phyloP scores from a whole-genome alignment of 2,113 vertebrate genomes.

The Lophotis ruficrista region DNA sequence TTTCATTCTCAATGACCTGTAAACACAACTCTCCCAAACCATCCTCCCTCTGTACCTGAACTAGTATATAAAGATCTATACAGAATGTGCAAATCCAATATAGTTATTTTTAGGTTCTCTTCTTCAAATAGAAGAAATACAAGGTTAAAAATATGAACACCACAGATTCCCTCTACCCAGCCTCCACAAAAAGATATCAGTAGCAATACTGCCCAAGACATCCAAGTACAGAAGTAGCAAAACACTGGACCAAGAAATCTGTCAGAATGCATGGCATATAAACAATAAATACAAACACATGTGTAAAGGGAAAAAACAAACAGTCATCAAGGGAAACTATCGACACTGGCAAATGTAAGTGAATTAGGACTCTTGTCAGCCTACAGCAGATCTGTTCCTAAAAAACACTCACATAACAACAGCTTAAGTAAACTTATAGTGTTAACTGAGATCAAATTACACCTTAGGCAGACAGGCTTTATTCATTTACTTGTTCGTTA shows the following conservation, averaged over 20 bases:
- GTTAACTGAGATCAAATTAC: neutral
- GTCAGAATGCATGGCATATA: neutral
- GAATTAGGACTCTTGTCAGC: neutral
- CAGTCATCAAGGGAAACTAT: neutral
- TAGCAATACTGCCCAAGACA: neutral
- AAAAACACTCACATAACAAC: neutral
- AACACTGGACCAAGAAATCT: slow-evolving; percentile 3
- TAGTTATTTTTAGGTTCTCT: slow-evolving; percentile 46
- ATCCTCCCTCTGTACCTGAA: slow-evolving; percentile 7
- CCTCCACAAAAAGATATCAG: slow-evolving; percentile 33
- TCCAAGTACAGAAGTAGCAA: neutral
- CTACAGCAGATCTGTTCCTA: neutral
- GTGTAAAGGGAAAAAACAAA: neutral
- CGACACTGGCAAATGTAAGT: neutral
- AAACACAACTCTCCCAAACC: slow-evolving; percentile 45
- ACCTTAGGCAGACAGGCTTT: neutral
- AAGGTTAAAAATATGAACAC: slow-evolving; percentile 34
- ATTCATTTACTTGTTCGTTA: neutral
- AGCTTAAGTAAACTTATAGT: neutral
- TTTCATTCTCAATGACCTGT: neutral
- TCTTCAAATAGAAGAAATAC: slow-evolving; percentile 67
- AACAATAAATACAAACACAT: neutral
- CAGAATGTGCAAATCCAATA: slow-evolving; percentile 56
- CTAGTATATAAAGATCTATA: slow-evolving; percentile 40
- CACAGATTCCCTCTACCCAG: slow-evolving; percentile 24